phyloP scores from a whole-genome alignment of 2,113 vertebrate species.

The Phyllostomus discolor region DNA sequence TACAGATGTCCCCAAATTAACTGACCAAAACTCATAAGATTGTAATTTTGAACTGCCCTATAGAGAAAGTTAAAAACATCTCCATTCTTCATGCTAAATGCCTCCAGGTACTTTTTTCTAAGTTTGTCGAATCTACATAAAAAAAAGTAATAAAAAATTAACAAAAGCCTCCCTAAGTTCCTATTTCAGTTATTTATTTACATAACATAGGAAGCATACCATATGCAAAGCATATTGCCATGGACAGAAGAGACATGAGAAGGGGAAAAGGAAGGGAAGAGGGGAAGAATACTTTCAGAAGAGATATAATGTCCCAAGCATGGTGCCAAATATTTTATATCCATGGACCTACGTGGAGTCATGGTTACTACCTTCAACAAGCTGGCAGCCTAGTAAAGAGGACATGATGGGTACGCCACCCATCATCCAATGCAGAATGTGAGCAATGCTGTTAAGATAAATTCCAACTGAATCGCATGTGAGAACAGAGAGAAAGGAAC shows the following conservation, averaged over 20 bases:
- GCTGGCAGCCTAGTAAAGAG: neutral
- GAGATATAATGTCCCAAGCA: neutral
- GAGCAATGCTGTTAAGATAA: neutral
- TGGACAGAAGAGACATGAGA: neutral
- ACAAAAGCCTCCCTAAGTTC: neutral
- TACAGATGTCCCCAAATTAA: neutral
- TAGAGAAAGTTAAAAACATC: conserved; percentile 23
- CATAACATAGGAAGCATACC: neutral
- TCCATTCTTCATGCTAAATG: neutral
- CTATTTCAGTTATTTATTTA: neutral
- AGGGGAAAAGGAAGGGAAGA: neutral
- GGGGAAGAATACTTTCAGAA: neutral
- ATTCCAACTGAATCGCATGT: neutral
- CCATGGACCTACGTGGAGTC: neutral
- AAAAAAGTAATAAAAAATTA: conserved; percentile 16
- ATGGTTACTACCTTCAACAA: neutral
- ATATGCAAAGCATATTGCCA: neutral
- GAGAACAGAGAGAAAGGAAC: neutral
- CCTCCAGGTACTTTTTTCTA: neutral
- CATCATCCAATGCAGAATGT: neutral
- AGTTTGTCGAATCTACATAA: neutral
- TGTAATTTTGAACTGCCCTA: conserved; percentile 6
- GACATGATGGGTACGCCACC: no score
- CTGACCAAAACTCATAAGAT: neutral
- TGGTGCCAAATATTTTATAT: neutral